Evolutionary conservation across 2,113 vertebrate species (phyloP).

Genomic region (Prolemur simus): DNA sequence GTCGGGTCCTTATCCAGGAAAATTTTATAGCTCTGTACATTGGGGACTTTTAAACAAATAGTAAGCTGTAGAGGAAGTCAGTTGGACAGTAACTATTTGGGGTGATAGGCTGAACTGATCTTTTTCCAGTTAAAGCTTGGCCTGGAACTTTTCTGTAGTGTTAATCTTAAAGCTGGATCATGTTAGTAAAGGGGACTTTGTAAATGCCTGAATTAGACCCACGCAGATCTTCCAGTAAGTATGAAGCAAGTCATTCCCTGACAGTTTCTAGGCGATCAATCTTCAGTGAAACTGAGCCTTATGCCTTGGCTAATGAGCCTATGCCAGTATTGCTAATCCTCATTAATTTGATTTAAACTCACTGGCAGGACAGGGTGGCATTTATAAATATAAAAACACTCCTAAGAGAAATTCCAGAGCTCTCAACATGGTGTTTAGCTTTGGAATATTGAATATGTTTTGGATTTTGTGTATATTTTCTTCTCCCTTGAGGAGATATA

Average conservation of each 20-base stretch:
- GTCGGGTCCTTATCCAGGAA: conserved; percentile 54
- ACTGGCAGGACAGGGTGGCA: conserved; percentile 37
- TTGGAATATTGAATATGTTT: neutral
- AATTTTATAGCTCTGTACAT: conserved; percentile 19
- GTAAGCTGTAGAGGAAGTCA: conserved; percentile 43
- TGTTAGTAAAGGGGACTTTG: conserved; percentile 67
- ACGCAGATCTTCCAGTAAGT: conserved; percentile 49
- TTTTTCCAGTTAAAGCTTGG: conserved; percentile 70
- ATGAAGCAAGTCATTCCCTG: neutral
- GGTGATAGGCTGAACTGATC: conserved; percentile 65
- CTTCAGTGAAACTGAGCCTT: conserved; percentile 34
- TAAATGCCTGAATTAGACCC: conserved; percentile 41
- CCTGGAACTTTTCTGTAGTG: conserved; percentile 38
- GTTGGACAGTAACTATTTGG: conserved; percentile 43
- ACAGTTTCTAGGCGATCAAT: conserved; percentile 23
- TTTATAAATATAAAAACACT: conserved; percentile 28
- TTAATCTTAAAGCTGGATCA: conserved; percentile 19
- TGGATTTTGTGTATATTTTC: neutral
- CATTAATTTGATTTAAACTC: conserved; percentile 65
- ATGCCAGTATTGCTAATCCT: neutral
- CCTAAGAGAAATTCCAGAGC: conserved; percentile 6
- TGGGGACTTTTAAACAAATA: conserved; percentile 29
- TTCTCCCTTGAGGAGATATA: neutral
- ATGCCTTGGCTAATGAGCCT: neutral
- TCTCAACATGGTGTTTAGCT: neutral